Evolutionary conservation across 2,888 invertebrate species (phyloP).

Genomic region (Cyclophora punctaria): DNA sequence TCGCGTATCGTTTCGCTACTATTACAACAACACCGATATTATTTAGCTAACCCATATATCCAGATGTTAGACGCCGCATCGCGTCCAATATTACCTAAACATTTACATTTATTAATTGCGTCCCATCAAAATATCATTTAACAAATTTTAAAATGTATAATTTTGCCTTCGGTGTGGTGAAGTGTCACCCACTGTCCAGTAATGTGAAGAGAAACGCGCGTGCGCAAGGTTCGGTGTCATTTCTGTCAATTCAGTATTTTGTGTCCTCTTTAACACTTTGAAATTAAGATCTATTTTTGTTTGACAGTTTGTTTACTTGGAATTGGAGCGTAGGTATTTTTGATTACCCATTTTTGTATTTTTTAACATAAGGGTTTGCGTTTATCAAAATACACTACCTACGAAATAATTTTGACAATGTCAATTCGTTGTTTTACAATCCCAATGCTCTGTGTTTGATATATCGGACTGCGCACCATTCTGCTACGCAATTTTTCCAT

Average conservation of each 20-base stretch:
- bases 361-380: too few relatives aligned
- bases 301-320: not conserved
- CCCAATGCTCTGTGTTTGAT: too few relatives aligned
- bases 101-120: slow-evolving; percentile 16
- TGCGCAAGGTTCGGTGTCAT: slow-evolving; percentile 41
- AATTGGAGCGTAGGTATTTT: not conserved
- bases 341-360: too few relatives aligned
- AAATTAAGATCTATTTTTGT: slow-evolving; percentile 7
- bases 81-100: slow-evolving; percentile 13
- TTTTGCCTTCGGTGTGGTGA: slow-evolving; percentile 23
- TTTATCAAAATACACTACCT: too few relatives aligned
- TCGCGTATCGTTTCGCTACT: too few relatives aligned
- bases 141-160: slow-evolving; percentile 14
- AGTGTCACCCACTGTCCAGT: slow-evolving; percentile 32
- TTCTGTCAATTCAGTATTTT: slow-evolving; percentile 3
- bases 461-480: too few relatives aligned
- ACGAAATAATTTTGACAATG: too few relatives aligned
- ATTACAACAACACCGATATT: slow-evolving; percentile 1
- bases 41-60: slow-evolving; percentile 9
- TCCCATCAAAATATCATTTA: slow-evolving; percentile 21
- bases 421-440: too few relatives aligned
- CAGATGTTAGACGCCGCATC: slow-evolving; percentile 7
- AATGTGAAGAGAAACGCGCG: slow-evolving; percentile 43
- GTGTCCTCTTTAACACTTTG: slow-evolving; percentile 1
- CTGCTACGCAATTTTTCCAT: too few relatives aligned